phyloP scores from a whole-genome alignment of 2,888 invertebrate species.

The Homarus gammarus region DNA sequence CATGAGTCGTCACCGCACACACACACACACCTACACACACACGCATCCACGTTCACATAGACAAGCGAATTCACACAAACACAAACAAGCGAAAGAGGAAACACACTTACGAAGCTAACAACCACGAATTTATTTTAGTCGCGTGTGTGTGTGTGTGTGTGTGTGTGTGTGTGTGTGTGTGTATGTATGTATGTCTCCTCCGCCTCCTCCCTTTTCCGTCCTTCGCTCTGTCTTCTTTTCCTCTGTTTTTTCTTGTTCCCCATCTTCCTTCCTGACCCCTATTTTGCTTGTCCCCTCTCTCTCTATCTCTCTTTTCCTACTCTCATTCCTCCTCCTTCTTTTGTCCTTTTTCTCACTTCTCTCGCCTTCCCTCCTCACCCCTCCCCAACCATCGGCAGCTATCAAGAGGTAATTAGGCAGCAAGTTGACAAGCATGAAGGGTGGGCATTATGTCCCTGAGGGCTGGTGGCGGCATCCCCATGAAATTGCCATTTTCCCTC shows the following conservation, averaged over 20 bases:
- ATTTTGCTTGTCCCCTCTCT: not conserved
- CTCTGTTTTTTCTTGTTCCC: too few species aligned
- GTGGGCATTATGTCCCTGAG: conserved; percentile 1
- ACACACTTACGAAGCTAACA: too few species aligned
- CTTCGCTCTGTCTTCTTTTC: too few species aligned
- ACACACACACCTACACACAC: too few species aligned
- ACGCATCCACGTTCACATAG: too few species aligned
- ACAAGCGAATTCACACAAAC: too few species aligned
- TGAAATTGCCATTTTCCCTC: conserved; percentile 31
- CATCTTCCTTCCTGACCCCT: not conserved
- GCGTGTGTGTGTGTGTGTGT: too few species aligned
- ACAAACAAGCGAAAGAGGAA: too few species aligned
- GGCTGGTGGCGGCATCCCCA: not conserved
- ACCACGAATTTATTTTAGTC: too few species aligned
- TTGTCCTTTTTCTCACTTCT: not conserved
- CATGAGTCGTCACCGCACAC: too few species aligned
- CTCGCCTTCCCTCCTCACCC: not conserved
- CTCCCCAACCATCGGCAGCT: not conserved
- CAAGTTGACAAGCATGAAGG: conserved; percentile 7
- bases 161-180: too few species aligned
- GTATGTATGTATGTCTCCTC: not conserved
- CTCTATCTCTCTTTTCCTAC: not conserved
- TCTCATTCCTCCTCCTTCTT: not conserved
- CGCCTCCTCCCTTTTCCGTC: not conserved
- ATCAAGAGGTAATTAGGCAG: conserved; percentile 30